Evolutionary conservation across 2,888 invertebrate genomes (phyloP), one percentile per base, ranked within the genome.

Genomic region (Galerucella pusilla): DNA sequence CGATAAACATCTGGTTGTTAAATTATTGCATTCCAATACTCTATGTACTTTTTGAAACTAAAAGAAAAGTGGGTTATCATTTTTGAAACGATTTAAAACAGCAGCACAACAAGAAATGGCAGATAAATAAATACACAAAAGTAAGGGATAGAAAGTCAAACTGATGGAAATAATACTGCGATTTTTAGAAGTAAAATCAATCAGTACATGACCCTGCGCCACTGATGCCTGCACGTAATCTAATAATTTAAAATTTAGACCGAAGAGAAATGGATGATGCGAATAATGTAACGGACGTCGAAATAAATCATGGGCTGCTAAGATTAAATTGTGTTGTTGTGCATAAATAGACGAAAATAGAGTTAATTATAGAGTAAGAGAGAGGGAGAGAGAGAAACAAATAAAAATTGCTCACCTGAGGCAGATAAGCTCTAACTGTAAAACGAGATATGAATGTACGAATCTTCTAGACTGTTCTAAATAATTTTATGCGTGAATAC

Each of bases 261-360:
- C 75, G 74, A 74, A 73, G 74, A 76, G 77, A 74, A 76, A 75
- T 75, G 75, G 73, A 74, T 73, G 71, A 72, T 71, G 71, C 71
- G 71, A 71, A 71, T 71, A 71, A 71, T 59, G 75, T 79, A 81
- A 80, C 81, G 78, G 80, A 81, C 70, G 77, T 81, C 77, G 77
- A 79, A 80, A 81, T 81, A 81, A 81, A 81, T 81, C 81, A 81
- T 79, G 73, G 71, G 71, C 67, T 71, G 77, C 77, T 76, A 74
- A 76, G 80, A 81, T 80, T 81, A 80, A 79, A 81, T 78, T 79
- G 77, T 76, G 77, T 73, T 75, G 74, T 74, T 79, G 64, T 64
- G 79, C 77, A 79, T 77, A 79, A 78, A 79, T 77, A 79, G 79
- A 79, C 79, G 79, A 79, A 79, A 78, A 78, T 75, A 78, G 75